Evolutionary conservation across 2,797 vertebrate genomes (phyloP).

Genomic region (Sebastes oblongus): DNA sequence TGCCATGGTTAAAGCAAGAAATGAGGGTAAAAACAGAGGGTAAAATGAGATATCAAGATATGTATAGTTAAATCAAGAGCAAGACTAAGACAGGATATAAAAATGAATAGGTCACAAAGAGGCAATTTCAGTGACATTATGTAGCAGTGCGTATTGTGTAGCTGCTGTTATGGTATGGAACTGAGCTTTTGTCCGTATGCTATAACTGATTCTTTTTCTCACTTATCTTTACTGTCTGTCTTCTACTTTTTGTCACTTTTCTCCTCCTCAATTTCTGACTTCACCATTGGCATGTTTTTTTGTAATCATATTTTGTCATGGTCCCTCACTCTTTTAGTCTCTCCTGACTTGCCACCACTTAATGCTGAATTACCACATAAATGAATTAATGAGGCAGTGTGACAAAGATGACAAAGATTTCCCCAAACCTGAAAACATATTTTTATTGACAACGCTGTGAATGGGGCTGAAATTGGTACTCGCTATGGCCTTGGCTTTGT

Average conservation of each 20-base stretch:
- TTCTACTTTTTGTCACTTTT: neutral
- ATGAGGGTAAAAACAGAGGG: neutral
- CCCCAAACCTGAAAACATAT: neutral
- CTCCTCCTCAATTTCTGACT: neutral
- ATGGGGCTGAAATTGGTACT: neutral
- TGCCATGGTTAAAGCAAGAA: neutral
- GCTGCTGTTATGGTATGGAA: slow-evolving; percentile 2
- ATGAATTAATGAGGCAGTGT: neutral
- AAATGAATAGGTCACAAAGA: slow-evolving; percentile 22
- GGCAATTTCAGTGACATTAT: slow-evolving; percentile 6
- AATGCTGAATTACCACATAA: neutral
- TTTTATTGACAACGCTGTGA: neutral
- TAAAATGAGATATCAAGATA: neutral
- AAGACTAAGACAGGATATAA: neutral
- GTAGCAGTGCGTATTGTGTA: neutral
- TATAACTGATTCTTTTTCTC: neutral
- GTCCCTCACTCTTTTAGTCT: neutral
- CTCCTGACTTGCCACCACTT: neutral
- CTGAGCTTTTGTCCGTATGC: slow-evolving; percentile 3
- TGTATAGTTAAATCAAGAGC: neutral
- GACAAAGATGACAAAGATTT: neutral
- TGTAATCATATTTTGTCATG: no score
- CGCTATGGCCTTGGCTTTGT: neutral
- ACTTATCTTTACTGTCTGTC: slow-evolving; percentile 15
- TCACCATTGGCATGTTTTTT: no score